A percentile compares a stretch with the other conserved stretches of the same genome.
phyloP scores from a whole-genome alignment of 2,113 vertebrate genomes.

The Microcebus tavaratra region DNA sequence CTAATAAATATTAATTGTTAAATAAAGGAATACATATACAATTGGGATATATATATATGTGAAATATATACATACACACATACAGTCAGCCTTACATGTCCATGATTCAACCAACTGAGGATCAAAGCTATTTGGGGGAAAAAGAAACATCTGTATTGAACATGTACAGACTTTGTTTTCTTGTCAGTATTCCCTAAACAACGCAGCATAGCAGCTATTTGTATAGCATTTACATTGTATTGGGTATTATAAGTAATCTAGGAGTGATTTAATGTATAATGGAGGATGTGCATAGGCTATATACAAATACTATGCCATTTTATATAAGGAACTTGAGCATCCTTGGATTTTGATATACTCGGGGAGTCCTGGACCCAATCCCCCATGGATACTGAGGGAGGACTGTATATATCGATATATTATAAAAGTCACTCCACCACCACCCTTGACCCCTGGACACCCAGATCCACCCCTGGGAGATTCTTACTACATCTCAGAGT shows the following conservation, averaged over 20 bases:
- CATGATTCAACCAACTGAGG: neutral
- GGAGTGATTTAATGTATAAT: neutral
- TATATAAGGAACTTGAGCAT: neutral
- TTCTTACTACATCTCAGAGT: neutral
- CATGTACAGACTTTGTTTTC: neutral
- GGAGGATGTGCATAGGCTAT: neutral
- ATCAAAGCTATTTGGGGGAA: neutral
- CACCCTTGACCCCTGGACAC: neutral
- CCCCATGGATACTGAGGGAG: neutral
- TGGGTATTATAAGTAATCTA: neutral
- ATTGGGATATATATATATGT: neutral
- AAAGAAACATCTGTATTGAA: neutral
- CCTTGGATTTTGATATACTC: neutral
- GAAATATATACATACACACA: too few relatives aligned
- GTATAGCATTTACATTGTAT: neutral
- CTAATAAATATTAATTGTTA: neutral
- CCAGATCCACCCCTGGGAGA: neutral
- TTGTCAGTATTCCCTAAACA: neutral
- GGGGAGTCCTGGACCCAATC: neutral
- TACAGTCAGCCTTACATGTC: neutral
- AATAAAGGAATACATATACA: neutral
- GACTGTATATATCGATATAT: neutral
- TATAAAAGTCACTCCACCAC: neutral
- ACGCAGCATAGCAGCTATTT: neutral
- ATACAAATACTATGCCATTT: neutral